Base-by-base conservation (phyloP, 2,113 vertebrate genomes). In the Leptocoma aspasia region DNA sequence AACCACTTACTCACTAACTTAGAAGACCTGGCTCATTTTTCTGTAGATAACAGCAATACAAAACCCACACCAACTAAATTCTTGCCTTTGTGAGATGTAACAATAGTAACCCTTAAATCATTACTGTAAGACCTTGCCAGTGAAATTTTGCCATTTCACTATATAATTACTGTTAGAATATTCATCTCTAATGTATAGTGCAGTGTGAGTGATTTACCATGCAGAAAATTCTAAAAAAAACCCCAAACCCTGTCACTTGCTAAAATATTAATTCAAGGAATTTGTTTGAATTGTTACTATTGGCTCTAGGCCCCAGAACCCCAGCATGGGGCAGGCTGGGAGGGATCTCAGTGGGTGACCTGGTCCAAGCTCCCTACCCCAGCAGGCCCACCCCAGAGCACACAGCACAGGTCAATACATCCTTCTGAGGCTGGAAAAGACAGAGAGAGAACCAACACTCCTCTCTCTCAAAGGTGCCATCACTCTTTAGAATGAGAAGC, bases 131-230 rank as follows among this genome's bases (percentile, higher is more conserved):
- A 64, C 8, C 15, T 18, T 49, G 63, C 61, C 49, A 24, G 17
- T 56, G 15, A 72, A 68, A 84, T 57, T 22, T 60, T 65, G 52
- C 5, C 37, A 52, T 21, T n/a, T 52, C 30, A 20, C 44, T 49
- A 26, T 8, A 10, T 20, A 52, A 71, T 26, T 75, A 69, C 42
- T 64, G 31, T 21, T 54, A 63, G 27, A 81, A 41, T 28, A 52
- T 8, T 53, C 0, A 6, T n/a, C 27, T 59, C 20, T 81, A 77
- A 28, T 37, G 18, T 23, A 24, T 1, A 49, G 10, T 0, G 1
- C 20, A 54, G 10, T 4, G 10, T 13, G 26, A 65, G 9, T 28
- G 10, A 69, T 31, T 24, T 19, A 83, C 8, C 5, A 2, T 20
- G 28, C 33, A 90, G 6, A 49, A 76, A 60, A 85, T 4, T 11